These are phyloP conservation scores for Noctua janthina DNA, from an alignment of 2,888 invertebrate species.

Conservation along the genomic window DNA sequence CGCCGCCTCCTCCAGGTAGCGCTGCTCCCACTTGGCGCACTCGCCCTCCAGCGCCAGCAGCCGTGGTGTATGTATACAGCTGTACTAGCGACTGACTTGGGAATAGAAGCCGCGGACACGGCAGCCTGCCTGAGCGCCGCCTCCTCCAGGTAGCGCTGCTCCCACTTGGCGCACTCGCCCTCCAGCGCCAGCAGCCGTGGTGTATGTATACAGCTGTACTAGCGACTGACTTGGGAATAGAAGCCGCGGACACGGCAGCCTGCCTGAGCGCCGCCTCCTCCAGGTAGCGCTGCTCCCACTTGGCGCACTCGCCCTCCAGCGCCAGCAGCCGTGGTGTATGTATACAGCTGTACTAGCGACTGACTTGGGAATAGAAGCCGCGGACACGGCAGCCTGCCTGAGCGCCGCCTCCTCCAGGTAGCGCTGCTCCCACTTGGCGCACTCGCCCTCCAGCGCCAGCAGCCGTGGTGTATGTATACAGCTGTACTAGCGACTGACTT, in stretches of 20 bases:
- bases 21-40: constrained; percentile 96
- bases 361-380: constrained; percentile 93
- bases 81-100: constrained; percentile 86
- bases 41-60: constrained; percentile 93
- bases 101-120: constrained; percentile 94
- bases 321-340: constrained; percentile 80
- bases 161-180: constrained; percentile 96
- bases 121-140: constrained; percentile 94
- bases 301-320: constrained; percentile 94
- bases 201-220: constrained; percentile 12
- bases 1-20: constrained; percentile 95
- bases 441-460: constrained; percentile 93
- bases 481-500: constrained; percentile 84
- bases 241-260: constrained; percentile 95
- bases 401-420: constrained; percentile 95
- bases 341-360: constrained; percentile 35
- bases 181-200: constrained; percentile 91
- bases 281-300: constrained; percentile 96
- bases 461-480: constrained; percentile 67
- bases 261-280: constrained; percentile 95
- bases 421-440: constrained; percentile 96
- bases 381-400: constrained; percentile 95
- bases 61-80: constrained; percentile 59
- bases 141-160: constrained; percentile 95
- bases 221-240: constrained; percentile 91